Base-by-base conservation (phyloP, 1,140 invertebrate genomes). In the Sipha flava region DNA sequence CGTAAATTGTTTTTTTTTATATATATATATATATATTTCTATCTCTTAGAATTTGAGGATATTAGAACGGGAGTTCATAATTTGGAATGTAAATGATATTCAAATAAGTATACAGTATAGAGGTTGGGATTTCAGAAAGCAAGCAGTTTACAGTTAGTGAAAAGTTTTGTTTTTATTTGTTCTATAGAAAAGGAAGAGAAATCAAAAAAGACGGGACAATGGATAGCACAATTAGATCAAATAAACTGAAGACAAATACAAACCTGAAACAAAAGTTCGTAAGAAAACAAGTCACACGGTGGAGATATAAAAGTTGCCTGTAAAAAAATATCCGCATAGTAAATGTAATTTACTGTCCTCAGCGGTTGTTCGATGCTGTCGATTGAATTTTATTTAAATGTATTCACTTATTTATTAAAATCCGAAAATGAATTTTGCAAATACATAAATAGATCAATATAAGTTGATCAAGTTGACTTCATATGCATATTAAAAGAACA, bases 151-250 rank as follows among this genome's bases (percentile, higher is more conserved):
- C 43, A 66, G 21, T 68, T 23, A 7, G n/a, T 47, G 14, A 29
- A 70, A 70, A 68, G 40, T 45, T 70, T 31, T 59, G 54, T 59
- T 31, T 70, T n/a, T 70, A 47, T 70, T 70, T 70, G 9, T 47
- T 70, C 16, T 47, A 47, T 1, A n/a, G 40, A 70, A 23, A 70
- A 2, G 9, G 37, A 40, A 40, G 10, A 10, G 5, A 40, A 43
- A 68, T 45, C 9, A 29, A 70, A 70, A 26, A 45, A 45, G 5
- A 4, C 23, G 40, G 23, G 23, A 14, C 23, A 70, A 70, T 29
- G 23, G 40, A 29, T 14, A 23, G 34, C n/a, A 66, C 40, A 70
- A 70, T 70, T 47, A 70, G 5, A 16, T 18, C 40, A 29, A 70
- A 45, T 45, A 70, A 70, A 70, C 66, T 7, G 16, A 70, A 47